These are phyloP conservation scores for Lethocerus indicus DNA, from an alignment of 1,140 invertebrate genomes.

Conservation along the genomic window DNA sequence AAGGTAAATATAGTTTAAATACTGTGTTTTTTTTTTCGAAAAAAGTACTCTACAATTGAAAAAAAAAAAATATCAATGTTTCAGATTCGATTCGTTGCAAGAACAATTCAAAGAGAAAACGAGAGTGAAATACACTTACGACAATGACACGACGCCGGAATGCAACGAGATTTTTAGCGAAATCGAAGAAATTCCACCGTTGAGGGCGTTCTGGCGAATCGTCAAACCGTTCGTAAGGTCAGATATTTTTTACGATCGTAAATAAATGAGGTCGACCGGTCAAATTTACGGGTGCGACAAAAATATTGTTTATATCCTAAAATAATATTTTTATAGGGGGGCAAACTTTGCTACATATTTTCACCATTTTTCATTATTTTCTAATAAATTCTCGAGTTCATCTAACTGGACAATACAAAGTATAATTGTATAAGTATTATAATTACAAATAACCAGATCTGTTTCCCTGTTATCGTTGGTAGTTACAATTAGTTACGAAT, in stretches of 20 bases:
- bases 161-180: conserved; percentile 15
- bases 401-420: not conserved
- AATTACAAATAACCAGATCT: too few relatives aligned
- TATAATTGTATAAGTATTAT: too few relatives aligned
- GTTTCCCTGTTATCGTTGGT: too few relatives aligned
- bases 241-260: conserved; percentile 1
- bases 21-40: not conserved
- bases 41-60: not conserved
- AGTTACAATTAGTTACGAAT: too few relatives aligned
- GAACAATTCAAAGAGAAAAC: conserved; percentile 7
- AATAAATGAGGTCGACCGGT: not conserved
- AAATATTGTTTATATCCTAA: too few relatives aligned
- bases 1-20: not conserved
- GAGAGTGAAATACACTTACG: conserved; percentile 14
- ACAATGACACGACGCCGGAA: conserved; percentile 11
- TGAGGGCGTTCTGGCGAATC: conserved; percentile 13
- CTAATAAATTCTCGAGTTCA: not conserved
- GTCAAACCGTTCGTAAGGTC: conserved; percentile 17
- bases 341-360: not conserved
- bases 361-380: not conserved
- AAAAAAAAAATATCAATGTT: not conserved
- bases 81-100: conserved; percentile 9
- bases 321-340: too few relatives aligned
- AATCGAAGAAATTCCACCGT: conserved; percentile 12
- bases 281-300: not conserved